A percentile compares a stretch with the other conserved stretches of the same genome.
Conservation (phyloP, 2,113 vertebrate species). For the Tupaia tana region DNA sequence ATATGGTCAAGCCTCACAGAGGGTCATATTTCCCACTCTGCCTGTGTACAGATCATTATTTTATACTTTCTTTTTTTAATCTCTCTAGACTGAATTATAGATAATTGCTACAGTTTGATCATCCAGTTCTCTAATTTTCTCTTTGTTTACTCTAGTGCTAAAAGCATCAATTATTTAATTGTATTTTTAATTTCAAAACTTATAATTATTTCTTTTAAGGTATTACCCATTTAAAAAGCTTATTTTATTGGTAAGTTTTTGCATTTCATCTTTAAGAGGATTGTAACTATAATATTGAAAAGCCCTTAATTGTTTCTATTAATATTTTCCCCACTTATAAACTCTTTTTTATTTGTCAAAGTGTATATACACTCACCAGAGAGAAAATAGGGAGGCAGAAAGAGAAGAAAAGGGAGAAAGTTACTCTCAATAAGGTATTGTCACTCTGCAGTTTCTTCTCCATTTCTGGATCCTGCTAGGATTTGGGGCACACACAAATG, state of each 20-base stretch:
- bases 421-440: no score
- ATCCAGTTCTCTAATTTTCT: slow-evolving; percentile 53
- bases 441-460: no score
- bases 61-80: slow-evolving; percentile 16
- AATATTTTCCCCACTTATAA: neutral
- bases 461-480: no score
- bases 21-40: no score
- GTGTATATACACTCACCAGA: no score
- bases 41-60: neutral
- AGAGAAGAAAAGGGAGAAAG: no score
- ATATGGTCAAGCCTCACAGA: no score
- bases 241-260: slow-evolving; percentile 5
- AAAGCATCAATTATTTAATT: neutral
- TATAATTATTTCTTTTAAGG: slow-evolving; percentile 16
- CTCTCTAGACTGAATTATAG: neutral
- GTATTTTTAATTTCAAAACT: slow-evolving; percentile 25
- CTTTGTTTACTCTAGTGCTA: slow-evolving; percentile 24
- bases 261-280: slow-evolving; percentile 21
- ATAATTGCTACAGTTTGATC: slow-evolving; percentile 31
- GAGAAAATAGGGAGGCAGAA: no score
- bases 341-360: neutral
- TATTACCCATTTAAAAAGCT: neutral
- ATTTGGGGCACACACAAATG: no score
- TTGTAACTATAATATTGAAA: neutral
- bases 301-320: neutral